Evolutionary conservation across 2,113 vertebrate species (phyloP), one percentile per base, ranked within the genome.

Genomic region (Rhineura floridana): DNA sequence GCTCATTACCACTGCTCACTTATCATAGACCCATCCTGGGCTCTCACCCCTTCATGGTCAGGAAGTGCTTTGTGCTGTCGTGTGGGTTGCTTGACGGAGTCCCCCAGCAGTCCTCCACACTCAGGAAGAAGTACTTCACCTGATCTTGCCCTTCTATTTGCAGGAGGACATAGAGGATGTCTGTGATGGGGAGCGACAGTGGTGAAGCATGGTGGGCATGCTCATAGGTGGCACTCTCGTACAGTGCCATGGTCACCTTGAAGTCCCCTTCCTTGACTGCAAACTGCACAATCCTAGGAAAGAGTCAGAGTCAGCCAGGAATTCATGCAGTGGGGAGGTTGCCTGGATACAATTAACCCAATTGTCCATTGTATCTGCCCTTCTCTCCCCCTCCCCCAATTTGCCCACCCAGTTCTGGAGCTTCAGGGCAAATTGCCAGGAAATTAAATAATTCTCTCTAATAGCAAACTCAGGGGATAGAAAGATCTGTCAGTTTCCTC

Each of bases 71-170:
- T 1, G 46, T 0, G 0, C 69, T 70, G 63, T 95, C 85, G 15
- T 88, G 73, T 0, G 92, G 95, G 44, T 95, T 85, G 0, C 0
- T 0, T 0, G 79, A 88, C 0, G 96, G 95, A 0, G 96, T 96
- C 73, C 95, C 95, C 96, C 95, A 96, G 89, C 96, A 96, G 72
- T 94, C 95, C 55, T 94, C 90, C 28, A 95, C 1, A 0, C 92
- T 92, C 46, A 96, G 94, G 67, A 93, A 78, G 81, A 95, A 96
- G 81, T 94, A 95, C 73, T 59, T 91, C 52, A 92, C 87, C 76
- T 93, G 95, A 3, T 92, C 89, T 67, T 93, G 91, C 28, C 91
- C 95, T 86, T 95, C 93, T 11, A 95, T 77, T 67, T 93, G 91
- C 83, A 96, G 89, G 67, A 95, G 93, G 46, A 94, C 93, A 42